These are phyloP conservation scores for Caenorhabditis sp. DNA, from an alignment of 2,888 invertebrate species.

Conservation along the genomic window DNA sequence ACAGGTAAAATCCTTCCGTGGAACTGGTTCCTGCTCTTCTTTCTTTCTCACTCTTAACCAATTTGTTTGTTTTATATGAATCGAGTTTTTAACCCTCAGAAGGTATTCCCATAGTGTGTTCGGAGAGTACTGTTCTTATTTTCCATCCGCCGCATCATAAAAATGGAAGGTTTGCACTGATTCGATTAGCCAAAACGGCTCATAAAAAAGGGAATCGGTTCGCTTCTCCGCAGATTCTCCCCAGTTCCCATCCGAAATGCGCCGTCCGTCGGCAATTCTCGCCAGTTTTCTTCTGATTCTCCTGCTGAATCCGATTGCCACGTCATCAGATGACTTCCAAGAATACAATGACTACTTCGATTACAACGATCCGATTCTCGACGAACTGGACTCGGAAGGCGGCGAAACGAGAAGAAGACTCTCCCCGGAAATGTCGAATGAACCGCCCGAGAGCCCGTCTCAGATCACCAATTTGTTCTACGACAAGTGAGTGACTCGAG, in stretches of 20 bases:
- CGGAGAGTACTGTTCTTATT: too few relatives aligned
- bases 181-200: too few relatives aligned
- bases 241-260: too few relatives aligned
- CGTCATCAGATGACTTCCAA: slow-evolving; percentile 6
- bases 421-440: slow-evolving; percentile 4
- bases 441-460: slow-evolving; percentile 18
- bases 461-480: slow-evolving; percentile 27
- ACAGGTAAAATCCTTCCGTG: neutral
- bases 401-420: neutral
- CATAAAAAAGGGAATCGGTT: too few relatives aligned
- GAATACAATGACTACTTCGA: too few relatives aligned
- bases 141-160: too few relatives aligned
- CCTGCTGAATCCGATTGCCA: neutral
- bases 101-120: neutral
- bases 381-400: neutral
- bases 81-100: neutral
- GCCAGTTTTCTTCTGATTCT: neutral
- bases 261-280: too few relatives aligned
- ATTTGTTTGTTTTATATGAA: slow-evolving; percentile 18
- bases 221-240: neutral
- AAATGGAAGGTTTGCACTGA: neutral
- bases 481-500: slow-evolving; percentile 1
- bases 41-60: neutral
- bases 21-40: neutral
- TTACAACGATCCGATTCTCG: neutral